Evolutionary conservation across 2,888 invertebrate species (phyloP).

Genomic region (Tachina lurida): DNA sequence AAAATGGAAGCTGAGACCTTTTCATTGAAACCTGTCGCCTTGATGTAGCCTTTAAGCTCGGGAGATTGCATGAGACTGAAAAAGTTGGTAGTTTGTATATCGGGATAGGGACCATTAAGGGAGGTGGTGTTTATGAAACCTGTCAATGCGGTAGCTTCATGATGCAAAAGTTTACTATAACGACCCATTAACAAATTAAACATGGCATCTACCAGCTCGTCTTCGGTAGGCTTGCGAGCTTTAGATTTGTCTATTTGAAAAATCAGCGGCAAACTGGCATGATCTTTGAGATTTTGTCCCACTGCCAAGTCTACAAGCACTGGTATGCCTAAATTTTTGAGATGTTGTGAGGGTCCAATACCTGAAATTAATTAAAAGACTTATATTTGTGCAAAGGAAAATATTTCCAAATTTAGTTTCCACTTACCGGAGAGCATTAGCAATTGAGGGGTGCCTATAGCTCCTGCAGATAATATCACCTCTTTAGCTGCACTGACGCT

Average conservation of each 20-base stretch:
- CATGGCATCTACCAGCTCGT: slow-evolving; percentile 81
- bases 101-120: slow-evolving; percentile 84
- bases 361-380: slow-evolving; percentile 72
- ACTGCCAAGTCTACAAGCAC: slow-evolving; percentile 83
- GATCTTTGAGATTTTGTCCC: slow-evolving; percentile 91
- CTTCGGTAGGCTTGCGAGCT: slow-evolving; percentile 80
- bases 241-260: slow-evolving; percentile 83
- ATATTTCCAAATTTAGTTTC: neutral
- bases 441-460: slow-evolving; percentile 95
- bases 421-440: slow-evolving; percentile 92
- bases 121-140: slow-evolving; percentile 86
- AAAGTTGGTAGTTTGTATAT: slow-evolving; percentile 85
- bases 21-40: slow-evolving; percentile 79
- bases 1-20: slow-evolving; percentile 79
- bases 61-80: slow-evolving; percentile 83
- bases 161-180: slow-evolving; percentile 84
- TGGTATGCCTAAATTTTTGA: slow-evolving; percentile 77
- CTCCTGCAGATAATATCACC: slow-evolving; percentile 93
- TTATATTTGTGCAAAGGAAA: neutral
- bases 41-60: slow-evolving; percentile 79
- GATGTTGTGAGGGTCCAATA: slow-evolving; percentile 79
- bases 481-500: slow-evolving; percentile 87
- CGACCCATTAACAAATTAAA: slow-evolving; percentile 84
- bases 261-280: slow-evolving; percentile 86
- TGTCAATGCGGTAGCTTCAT: slow-evolving; percentile 83